Conservation (phyloP, 2,888 invertebrate species). For the Cryptocephalus primarius region DNA sequence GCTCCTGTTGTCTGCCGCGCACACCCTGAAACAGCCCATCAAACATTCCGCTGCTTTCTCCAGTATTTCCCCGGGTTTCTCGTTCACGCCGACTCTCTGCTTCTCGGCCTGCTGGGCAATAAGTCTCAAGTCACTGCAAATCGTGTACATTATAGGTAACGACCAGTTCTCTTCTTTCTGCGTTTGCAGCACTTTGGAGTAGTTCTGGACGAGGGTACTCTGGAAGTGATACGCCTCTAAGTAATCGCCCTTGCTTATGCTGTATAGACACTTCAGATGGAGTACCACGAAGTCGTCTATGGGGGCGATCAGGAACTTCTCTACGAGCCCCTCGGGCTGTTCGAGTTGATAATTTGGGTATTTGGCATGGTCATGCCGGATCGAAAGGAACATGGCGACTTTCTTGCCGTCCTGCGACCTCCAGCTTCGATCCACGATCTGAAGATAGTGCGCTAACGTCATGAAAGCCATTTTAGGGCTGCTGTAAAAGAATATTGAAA, state of each 20-base stretch:
- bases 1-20: constrained; percentile 88
- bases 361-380: constrained; percentile 61
- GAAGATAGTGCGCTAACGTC: constrained; percentile 35
- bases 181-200: constrained; percentile 72
- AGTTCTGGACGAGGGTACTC: constrained; percentile 61
- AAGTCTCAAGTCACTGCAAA: constrained; percentile 75
- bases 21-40: constrained; percentile 88
- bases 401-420: constrained; percentile 50
- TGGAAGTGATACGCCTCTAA: constrained; percentile 69
- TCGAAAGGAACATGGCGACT: constrained; percentile 49
- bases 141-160: constrained; percentile 82
- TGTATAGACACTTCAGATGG: constrained; percentile 59
- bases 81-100: constrained; percentile 37
- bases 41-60: constrained; percentile 91
- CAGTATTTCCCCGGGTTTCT: constrained; percentile 58
- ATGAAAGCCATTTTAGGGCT: constrained; percentile 22
- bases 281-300: constrained; percentile 63
- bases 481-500: no score
- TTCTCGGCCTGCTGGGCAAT: constrained; percentile 71
- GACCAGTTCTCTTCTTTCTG: constrained; percentile 96
- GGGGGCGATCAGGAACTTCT: constrained; percentile 58
- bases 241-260: constrained; percentile 41
- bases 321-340: constrained; percentile 58
- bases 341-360: constrained; percentile 59
- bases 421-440: constrained; percentile 48